phyloP scores from a whole-genome alignment of 1,140 invertebrate genomes.

The Bombus breviceps region DNA sequence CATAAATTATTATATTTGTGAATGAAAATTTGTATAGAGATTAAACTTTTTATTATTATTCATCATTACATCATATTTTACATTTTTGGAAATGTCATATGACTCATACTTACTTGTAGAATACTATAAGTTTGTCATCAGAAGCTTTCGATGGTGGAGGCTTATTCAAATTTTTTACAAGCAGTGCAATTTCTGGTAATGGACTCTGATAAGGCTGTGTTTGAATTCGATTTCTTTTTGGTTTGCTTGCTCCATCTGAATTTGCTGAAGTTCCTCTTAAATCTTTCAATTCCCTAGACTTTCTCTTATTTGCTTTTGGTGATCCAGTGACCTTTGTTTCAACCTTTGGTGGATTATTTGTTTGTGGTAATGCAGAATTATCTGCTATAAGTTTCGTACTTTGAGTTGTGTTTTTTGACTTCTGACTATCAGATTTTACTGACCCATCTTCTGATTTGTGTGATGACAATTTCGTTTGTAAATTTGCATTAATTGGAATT shows the following conservation, averaged over 20 bases:
- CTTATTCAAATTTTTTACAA: slow-evolving; percentile 88
- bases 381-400: slow-evolving; percentile 35
- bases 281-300: slow-evolving; percentile 79
- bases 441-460: slow-evolving; percentile 61
- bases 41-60: slow-evolving; percentile 29
- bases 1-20: slow-evolving; percentile 31
- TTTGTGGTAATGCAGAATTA: slow-evolving; percentile 29
- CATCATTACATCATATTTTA: slow-evolving; percentile 16
- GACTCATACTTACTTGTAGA: slow-evolving; percentile 87
- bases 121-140: slow-evolving; percentile 93
- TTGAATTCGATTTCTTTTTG: slow-evolving; percentile 85
- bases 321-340: slow-evolving; percentile 56
- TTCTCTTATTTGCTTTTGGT: slow-evolving; percentile 76
- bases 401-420: slow-evolving; percentile 46
- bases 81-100: neutral
- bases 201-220: slow-evolving; percentile 92
- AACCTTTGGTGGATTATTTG: slow-evolving; percentile 53
- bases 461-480: slow-evolving; percentile 61
- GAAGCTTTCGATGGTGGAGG: slow-evolving; percentile 84
- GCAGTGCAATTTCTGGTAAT: slow-evolving; percentile 88
- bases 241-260: slow-evolving; percentile 78
- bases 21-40: slow-evolving; percentile 41
- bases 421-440: slow-evolving; percentile 57
- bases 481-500: slow-evolving; percentile 43
- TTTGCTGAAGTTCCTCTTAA: slow-evolving; percentile 64